Percentiles rank a stretch among this genome's conserved stretches.
phyloP scores from a whole-genome alignment of 2,888 invertebrate genomes.

The Aphidoletes aphidimyza region DNA sequence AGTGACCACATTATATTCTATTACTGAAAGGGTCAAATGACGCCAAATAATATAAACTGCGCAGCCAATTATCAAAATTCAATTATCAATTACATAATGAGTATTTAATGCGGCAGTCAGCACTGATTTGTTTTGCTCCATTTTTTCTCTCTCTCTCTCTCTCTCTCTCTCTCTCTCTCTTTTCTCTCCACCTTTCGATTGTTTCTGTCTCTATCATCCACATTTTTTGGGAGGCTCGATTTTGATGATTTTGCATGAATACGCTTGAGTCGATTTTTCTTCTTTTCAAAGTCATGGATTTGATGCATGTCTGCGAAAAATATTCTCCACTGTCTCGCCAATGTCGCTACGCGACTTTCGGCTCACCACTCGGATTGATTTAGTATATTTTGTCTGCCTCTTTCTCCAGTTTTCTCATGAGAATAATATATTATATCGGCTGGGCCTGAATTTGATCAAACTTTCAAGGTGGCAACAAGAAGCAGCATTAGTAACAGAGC shows the following conservation, averaged over 20 bases:
- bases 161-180: not conserved
- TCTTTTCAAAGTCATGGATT: slow-evolving; percentile 51
- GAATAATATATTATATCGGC: slow-evolving; percentile 41
- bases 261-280: slow-evolving; percentile 24
- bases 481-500: not conserved
- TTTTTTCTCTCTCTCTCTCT: not conserved
- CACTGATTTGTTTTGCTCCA: not conserved
- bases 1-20: not conserved
- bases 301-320: slow-evolving; percentile 50
- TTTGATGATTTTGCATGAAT: slow-evolving; percentile 35
- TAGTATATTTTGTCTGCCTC: slow-evolving; percentile 49
- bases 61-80: slow-evolving; percentile 30
- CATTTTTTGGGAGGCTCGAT: no score
- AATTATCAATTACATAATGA: slow-evolving; percentile 43
- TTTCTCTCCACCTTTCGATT: not conserved
- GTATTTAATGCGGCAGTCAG: slow-evolving; percentile 3
- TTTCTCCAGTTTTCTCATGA: slow-evolving; percentile 8
- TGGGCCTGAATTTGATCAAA: slow-evolving; percentile 19
- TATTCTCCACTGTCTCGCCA: slow-evolving; percentile 51
- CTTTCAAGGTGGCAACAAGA: slow-evolving; percentile 44
- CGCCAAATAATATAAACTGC: not conserved
- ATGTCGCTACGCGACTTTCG: slow-evolving; percentile 47
- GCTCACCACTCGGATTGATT: slow-evolving; percentile 43
- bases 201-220: not conserved
- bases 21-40: no score